Evolutionary conservation across 2,888 invertebrate species (phyloP), one percentile per base, ranked within the genome.

Genomic region (Amorpha juglandis): DNA sequence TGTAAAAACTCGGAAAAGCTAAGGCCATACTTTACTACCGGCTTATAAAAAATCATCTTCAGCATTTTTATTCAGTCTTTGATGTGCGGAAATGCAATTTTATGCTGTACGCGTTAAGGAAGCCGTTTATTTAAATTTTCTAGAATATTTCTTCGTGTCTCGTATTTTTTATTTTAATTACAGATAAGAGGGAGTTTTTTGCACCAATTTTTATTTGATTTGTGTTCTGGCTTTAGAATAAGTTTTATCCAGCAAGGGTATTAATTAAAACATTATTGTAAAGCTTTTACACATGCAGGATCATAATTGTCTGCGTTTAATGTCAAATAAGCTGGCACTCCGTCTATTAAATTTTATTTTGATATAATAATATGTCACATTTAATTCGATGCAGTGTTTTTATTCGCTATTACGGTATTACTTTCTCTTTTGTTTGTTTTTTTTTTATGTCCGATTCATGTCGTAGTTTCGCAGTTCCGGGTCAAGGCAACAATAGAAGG

Each of bases 101-200:
- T 65, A 71, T 70, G 65, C 67, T 62, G 47, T 35, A 74, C 72
- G 75, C 77, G 70, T 84, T 81, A 85, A 77, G 81, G 81, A 66
- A 35, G 53, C 42, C 45, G 16, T 63, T 48, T 63, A n/a, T 63
- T 53, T 53, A 55, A 64, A 3, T 27, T 27, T 3, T 27, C 27
- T 3, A 27, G 27, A 27, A 27, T 27, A 27, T 27, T 27, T n/a
- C n/a, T 4, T 27, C 27, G 27, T 27, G 4, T 27, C 27, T 27
- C 27, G 27, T 27, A 27, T 27, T 27, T 27, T 27, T 27, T 27
- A 27, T 27, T 27, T 27, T 1, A 27, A 27, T 27, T 27, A 27
- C 27, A 27, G 27, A 1, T 27, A 27, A 4, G 27, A 27, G 4
- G 4, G 4, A 27, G 27, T 1, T 27, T 3, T 27, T 3, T 27